A percentile compares a stretch with the other conserved stretches of the same genome.
Conservation (phyloP, 2,797 vertebrate genomes). For the Pantherophis alleghaniensis region DNA sequence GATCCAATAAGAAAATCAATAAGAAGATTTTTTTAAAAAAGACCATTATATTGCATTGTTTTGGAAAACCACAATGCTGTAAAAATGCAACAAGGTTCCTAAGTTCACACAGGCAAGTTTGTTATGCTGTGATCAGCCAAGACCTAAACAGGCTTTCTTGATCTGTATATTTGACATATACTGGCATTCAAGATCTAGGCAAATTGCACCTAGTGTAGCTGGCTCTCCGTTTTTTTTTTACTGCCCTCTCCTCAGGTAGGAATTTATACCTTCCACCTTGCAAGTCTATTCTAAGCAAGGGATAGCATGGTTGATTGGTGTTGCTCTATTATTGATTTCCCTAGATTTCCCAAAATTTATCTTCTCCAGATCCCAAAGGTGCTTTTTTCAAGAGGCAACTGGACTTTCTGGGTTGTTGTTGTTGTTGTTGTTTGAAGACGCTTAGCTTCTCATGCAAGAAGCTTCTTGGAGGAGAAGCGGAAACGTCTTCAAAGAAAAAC, state of each 20-base stretch:
- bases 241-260: too few species aligned
- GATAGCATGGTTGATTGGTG: background rate
- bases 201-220: too few species aligned
- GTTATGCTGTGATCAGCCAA: background rate
- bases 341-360: background rate
- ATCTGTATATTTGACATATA: background rate
- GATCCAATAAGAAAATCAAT: too few species aligned
- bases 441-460: too few species aligned
- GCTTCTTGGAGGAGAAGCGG: too few species aligned
- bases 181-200: background rate
- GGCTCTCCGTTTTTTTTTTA: background rate
- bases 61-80: background rate
- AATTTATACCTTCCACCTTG: background rate
- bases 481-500: too few species aligned
- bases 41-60: background rate
- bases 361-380: background rate
- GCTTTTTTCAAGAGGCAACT: too few species aligned
- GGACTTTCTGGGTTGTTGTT: too few species aligned
- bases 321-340: background rate
- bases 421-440: too few species aligned
- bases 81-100: background rate
- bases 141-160: background rate
- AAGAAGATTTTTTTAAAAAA: background rate
- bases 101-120: background rate
- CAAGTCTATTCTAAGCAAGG: background rate